phyloP scores from a whole-genome alignment of 2,113 vertebrate species.

The Sylvia atricapilla region DNA sequence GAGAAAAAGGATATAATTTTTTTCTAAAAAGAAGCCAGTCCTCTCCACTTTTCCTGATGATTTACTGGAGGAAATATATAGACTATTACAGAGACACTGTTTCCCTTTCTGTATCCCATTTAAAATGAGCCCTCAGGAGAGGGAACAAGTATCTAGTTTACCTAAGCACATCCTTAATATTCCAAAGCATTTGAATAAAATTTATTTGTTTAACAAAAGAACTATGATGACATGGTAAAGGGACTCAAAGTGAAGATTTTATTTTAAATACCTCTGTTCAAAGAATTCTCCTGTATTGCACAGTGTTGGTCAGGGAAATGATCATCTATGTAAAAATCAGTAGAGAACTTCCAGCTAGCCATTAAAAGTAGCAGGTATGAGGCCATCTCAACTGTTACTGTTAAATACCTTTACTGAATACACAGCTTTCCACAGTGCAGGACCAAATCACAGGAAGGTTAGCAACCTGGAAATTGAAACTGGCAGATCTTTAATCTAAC shows the following conservation, averaged over 20 bases:
- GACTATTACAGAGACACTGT: not conserved
- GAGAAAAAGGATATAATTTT: not conserved
- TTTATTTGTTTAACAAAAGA: not conserved
- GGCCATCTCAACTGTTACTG: not conserved
- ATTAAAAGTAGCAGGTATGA: not conserved
- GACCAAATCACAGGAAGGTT: conserved; percentile 64
- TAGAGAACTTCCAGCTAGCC: not conserved
- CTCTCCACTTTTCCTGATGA: not conserved
- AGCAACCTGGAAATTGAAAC: conserved; percentile 73
- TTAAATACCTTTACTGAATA: not conserved
- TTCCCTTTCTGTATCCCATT: not conserved
- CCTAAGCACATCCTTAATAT: conserved; percentile 52
- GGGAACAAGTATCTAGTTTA: not conserved
- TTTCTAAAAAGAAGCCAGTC: not conserved
- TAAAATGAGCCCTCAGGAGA: conserved; percentile 33
- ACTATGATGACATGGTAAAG: not conserved
- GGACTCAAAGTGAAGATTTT: not conserved
- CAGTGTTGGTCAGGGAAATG: not conserved
- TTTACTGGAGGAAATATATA: not conserved
- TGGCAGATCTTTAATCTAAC: conserved; percentile 69
- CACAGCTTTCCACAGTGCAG: conserved; percentile 19
- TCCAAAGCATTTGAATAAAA: conserved; percentile 34
- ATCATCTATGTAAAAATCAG: not conserved
- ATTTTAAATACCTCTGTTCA: not conserved
- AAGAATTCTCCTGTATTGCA: not conserved